These are phyloP conservation scores for Myotis brandtii DNA, from an alignment of 2,113 vertebrate genomes.

Conservation along the genomic window DNA sequence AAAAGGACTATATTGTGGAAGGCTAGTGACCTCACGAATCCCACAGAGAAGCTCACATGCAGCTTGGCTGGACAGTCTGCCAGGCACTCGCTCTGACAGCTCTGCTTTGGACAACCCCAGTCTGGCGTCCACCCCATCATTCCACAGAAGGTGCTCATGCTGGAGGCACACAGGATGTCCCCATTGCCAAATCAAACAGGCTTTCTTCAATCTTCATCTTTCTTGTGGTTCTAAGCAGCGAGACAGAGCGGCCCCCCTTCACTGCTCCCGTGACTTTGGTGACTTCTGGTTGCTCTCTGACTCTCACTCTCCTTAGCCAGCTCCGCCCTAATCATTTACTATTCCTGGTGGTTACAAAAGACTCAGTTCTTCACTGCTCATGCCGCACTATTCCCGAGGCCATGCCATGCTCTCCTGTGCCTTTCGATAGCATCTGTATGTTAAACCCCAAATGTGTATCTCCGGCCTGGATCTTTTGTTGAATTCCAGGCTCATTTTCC, in stretches of 20 bases:
- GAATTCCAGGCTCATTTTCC: background rate
- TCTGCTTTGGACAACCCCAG: background rate
- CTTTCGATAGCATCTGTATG: background rate
- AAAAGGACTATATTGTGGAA: background rate
- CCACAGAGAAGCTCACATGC: background rate
- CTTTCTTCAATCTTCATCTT: background rate
- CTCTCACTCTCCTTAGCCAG: background rate
- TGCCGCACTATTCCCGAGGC: background rate
- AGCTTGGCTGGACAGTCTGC: background rate
- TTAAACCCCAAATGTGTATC: background rate
- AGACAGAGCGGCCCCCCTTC: background rate
- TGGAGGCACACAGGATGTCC: background rate
- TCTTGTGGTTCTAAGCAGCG: background rate
- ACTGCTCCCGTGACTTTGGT: fast-evolving
- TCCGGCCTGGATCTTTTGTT: background rate
- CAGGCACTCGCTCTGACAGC: background rate
- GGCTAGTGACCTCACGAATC: background rate
- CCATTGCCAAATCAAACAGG: background rate
- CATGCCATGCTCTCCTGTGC: too few relatives aligned
- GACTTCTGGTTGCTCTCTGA: background rate
- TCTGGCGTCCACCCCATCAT: background rate
- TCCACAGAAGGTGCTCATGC: background rate
- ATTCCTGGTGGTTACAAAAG: background rate
- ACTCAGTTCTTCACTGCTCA: background rate
- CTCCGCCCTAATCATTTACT: background rate